phyloP scores from a whole-genome alignment of 64 coral and sea anemone genomes.

The Montipora sp. region DNA sequence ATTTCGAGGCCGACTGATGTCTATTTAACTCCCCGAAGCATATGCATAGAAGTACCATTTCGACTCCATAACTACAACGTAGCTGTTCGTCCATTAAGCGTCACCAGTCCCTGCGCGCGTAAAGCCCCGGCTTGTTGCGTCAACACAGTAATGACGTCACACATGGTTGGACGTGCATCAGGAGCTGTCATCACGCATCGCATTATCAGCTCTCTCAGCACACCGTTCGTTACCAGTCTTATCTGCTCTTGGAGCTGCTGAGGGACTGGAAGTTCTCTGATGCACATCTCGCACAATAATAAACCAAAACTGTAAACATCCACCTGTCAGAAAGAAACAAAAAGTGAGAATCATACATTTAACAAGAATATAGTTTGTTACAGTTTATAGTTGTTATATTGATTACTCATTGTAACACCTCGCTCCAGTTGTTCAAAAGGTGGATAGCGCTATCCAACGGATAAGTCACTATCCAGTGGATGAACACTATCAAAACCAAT shows the following conservation, averaged over 20 bases:
- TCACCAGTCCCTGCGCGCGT: slow-evolving; percentile 55
- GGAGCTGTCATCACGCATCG: slow-evolving; percentile 65
- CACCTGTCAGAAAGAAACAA: slow-evolving; percentile 17
- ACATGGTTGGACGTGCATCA: slow-evolving; percentile 67
- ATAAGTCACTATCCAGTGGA: too few species aligned
- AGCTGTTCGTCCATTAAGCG: slow-evolving; percentile 69
- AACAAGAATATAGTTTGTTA: background rate
- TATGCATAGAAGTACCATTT: background rate
- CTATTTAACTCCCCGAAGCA: too few species aligned
- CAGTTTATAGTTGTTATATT: too few species aligned
- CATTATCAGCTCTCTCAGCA: slow-evolving; percentile 84
- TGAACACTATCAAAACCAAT: too few species aligned
- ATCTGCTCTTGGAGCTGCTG: slow-evolving; percentile 85
- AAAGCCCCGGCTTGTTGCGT: slow-evolving; percentile 61
- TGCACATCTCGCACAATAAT: slow-evolving; percentile 95
- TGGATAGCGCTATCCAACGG: too few species aligned
- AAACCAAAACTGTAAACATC: slow-evolving; percentile 92
- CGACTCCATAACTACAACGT: slow-evolving; percentile 2
- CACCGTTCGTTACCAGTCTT: slow-evolving; percentile 84
- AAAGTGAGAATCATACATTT: too few species aligned
- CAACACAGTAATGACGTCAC: slow-evolving; percentile 65
- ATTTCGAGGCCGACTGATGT: too few species aligned
- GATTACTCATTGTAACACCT: too few species aligned
- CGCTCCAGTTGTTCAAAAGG: too few species aligned
- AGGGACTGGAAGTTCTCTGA: slow-evolving; percentile 90